Evolutionary conservation across 2,797 vertebrate species (phyloP), one percentile per base, ranked within the genome.

Genomic region (Myotis findleyi): DNA sequence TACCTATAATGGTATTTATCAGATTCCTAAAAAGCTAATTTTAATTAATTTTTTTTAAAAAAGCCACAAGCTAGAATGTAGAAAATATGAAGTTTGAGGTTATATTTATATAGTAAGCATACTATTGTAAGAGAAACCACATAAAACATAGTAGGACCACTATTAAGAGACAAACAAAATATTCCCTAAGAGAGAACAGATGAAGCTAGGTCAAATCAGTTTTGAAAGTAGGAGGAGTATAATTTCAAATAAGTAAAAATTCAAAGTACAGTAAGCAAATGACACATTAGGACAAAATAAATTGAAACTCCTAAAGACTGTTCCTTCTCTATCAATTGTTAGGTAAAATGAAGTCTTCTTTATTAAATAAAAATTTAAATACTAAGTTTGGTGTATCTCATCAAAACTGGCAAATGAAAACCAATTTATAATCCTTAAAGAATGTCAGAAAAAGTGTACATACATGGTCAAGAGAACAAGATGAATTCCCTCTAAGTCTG

Each of bases 101-200:
- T 96, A 69, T 79, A 95, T 82, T 73, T 94, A 86, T 88, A 44
- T 27, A 87, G 80, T 25, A 81, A 97, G 69, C 2, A 38, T 94
- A 92, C 33, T 59, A 59, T 36, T 83, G 79, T 82, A 95, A 95
- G 6, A 88, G 53, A 92, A 84, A 89, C 71, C 16, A 95, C 30
- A 84, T 90, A 72, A 87, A 92, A 97, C 71, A 79, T 95, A 87
- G 95, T 88, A 98, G 94, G 76, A 96, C 91, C 75, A 97, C 20
- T 53, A 49, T 68, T 95, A 89, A 96, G 33, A 97, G 79, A 97
- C 95, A 96, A 92, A 95, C 96, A 97, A 97, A 97, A 97, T 81
- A 97, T 96, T 80, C 89, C 92, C 96, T 93, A 86, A 95, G 77
- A 98, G 86, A 96, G 83, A 98, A 97, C 89, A 97, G 93, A 94